A percentile compares a stretch with the other conserved stretches of the same genome.
These are phyloP conservation scores for Maniola hyperantus DNA, from an alignment of 2,888 invertebrate genomes.

Conservation along the genomic window DNA sequence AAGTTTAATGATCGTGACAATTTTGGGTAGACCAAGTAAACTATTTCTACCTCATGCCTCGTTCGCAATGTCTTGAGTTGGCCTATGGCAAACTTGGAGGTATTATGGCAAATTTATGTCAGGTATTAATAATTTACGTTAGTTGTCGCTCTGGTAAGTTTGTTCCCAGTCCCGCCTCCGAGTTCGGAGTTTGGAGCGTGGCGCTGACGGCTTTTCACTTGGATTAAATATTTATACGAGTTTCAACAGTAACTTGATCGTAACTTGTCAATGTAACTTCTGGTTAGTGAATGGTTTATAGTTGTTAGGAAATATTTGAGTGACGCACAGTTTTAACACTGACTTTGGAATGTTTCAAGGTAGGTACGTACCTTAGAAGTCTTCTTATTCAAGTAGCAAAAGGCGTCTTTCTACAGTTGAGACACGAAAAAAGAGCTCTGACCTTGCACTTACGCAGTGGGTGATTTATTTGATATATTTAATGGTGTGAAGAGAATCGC, in stretches of 20 bases:
- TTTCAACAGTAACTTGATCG: slow-evolving; percentile 50
- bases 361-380: no score
- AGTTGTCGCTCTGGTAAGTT: slow-evolving; percentile 70
- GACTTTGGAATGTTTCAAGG: no score
- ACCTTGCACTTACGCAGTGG: no score
- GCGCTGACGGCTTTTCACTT: slow-evolving; percentile 63
- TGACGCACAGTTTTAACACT: slow-evolving; percentile 18
- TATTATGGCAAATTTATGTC: slow-evolving; percentile 82
- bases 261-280: slow-evolving; percentile 52
- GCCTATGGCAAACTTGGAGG: slow-evolving; percentile 66
- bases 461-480: no score
- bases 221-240: slow-evolving; percentile 75
- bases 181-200: slow-evolving; percentile 50
- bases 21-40: slow-evolving; percentile 16
- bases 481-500: no score
- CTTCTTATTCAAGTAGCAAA: no score
- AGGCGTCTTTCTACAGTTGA: no score
- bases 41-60: slow-evolving; percentile 42
- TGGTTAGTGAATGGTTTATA: slow-evolving; percentile 32
- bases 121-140: slow-evolving; percentile 81
- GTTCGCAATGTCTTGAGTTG: slow-evolving; percentile 68
- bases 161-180: slow-evolving; percentile 45
- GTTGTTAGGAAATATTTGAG: slow-evolving; percentile 24
- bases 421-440: no score
- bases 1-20: slow-evolving; percentile 13